Percentiles rank a stretch among this genome's conserved stretches.
Evolutionary conservation across 2,113 vertebrate species (phyloP).

Genomic region (Rhinogobius similis): DNA sequence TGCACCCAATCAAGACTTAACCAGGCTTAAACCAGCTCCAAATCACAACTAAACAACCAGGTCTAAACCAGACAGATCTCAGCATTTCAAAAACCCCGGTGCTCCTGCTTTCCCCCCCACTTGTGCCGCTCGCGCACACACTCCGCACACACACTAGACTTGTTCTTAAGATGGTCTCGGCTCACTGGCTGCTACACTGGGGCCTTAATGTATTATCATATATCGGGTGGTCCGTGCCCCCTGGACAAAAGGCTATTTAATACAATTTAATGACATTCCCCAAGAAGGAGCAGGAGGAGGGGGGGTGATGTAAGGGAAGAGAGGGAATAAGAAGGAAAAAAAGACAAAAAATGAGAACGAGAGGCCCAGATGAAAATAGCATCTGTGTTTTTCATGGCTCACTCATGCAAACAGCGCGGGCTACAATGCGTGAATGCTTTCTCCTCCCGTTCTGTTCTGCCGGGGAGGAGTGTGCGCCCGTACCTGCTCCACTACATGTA

Average conservation of each 20-base stretch:
- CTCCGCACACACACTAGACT: constrained; percentile 83
- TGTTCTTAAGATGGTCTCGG: constrained; percentile 91
- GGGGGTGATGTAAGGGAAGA: not conserved
- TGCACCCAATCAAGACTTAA: not conserved
- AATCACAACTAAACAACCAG: not conserved
- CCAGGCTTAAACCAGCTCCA: not conserved
- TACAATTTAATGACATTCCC: constrained; percentile 99
- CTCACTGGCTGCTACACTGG: constrained; percentile 93
- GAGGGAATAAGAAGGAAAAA: constrained; percentile 29
- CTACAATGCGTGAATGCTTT: constrained; percentile 87
- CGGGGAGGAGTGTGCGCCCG: constrained; percentile 1
- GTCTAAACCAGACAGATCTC: not conserved
- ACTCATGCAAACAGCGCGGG: constrained; percentile 87
- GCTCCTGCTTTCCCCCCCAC: constrained; percentile 46
- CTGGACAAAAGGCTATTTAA: constrained; percentile 99
- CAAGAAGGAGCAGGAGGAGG: constrained; percentile 65
- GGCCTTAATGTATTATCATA: constrained; percentile 99
- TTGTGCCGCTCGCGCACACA: constrained; percentile 28
- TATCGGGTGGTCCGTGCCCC: constrained; percentile 98
- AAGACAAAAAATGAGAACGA: constrained; percentile 73
- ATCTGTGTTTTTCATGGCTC: constrained; percentile 94
- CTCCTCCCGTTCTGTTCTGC: constrained; percentile 16
- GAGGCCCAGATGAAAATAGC: constrained; percentile 93
- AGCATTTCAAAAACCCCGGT: not conserved
- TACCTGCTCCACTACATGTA: constrained; percentile 33